phyloP scores from a whole-genome alignment of 2,888 invertebrate species.

The Spodoptera exigua region DNA sequence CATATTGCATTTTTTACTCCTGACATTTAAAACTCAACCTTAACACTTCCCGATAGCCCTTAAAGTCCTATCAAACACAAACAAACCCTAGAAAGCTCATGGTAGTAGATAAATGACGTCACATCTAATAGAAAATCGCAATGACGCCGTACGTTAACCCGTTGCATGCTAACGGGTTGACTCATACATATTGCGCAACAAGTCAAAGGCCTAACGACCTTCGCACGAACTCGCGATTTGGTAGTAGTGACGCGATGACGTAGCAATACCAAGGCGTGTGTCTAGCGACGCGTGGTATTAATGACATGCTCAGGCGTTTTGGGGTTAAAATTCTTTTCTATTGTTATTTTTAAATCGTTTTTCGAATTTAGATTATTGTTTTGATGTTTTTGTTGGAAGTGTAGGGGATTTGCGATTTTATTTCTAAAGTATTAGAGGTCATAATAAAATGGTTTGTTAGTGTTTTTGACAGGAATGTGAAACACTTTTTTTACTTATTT shows the following conservation, averaged over 20 bases:
- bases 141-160: conserved; percentile 50
- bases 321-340: conserved; percentile 16
- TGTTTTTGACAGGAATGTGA: too few relatives aligned
- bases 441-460: too few relatives aligned
- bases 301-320: conserved; percentile 2
- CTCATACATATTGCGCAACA: conserved; percentile 62
- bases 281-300: conserved; percentile 13
- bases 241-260: conserved; percentile 32
- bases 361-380: neutral
- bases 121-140: conserved; percentile 44
- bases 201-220: conserved; percentile 69
- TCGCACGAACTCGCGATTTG: conserved; percentile 54
- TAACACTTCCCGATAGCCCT: too few relatives aligned
- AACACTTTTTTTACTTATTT: too few relatives aligned
- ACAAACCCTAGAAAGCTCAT: too few relatives aligned
- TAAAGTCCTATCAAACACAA: too few relatives aligned
- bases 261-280: conserved; percentile 16
- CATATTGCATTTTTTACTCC: too few relatives aligned
- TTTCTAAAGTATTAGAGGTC: too few relatives aligned
- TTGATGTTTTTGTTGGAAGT: neutral
- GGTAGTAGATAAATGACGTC: conserved; percentile 20
- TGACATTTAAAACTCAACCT: too few relatives aligned
- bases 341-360: too few relatives aligned
- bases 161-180: conserved; percentile 48
- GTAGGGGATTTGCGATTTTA: neutral